Evolutionary conservation across 2,888 invertebrate species (phyloP), one percentile per base, ranked within the genome.

Genomic region (Meiosimyza decipiens): DNA sequence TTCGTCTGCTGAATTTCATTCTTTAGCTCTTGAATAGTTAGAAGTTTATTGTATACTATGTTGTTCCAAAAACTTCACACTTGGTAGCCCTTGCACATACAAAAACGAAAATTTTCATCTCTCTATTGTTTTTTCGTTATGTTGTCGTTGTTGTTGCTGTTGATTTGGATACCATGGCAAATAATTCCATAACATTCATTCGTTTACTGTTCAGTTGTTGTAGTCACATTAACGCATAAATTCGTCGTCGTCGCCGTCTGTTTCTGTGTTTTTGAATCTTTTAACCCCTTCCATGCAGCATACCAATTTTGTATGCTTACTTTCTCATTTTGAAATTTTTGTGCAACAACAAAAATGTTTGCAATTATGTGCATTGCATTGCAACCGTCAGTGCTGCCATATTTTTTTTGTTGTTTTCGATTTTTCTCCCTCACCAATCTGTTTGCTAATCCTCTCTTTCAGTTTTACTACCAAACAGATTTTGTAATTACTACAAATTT

Each of bases 191-290:
- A 13, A 49, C 67, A 67, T 57, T 55, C 55, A 49, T 57, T 49
- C 9, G 9, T 40, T 40, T 40, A 12, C 57, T 22, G 11, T 15
- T 18, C 22, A 15, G 18, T n/a, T 57, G 18, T 59, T 62, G 54
- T 63, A 62, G 70, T 70, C 70, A 63, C 54, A 70, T 70, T 70
- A 70, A 62, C 62, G 70, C 70, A 63, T 52, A 70, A 70, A 63
- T 54, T 62, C 51, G 52, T 68, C 59, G 22, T 54, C 50, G 16
- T 18, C 63, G 6, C 13, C 40, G 22, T 67, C 54, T 67, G 67
- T 67, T 33, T 49, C 28, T 54, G 55, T 57, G 15, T 6, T 16
- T 67, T 16, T 28, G 5, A 33, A 65, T n/a, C 22, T 49, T 22
- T 64, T 64, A 51, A 64, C 13, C 49, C 64, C 51, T n/a, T 16